Evolutionary conservation across 2,888 invertebrate species (phyloP).

Genomic region (Notocelia uddmanniana): DNA sequence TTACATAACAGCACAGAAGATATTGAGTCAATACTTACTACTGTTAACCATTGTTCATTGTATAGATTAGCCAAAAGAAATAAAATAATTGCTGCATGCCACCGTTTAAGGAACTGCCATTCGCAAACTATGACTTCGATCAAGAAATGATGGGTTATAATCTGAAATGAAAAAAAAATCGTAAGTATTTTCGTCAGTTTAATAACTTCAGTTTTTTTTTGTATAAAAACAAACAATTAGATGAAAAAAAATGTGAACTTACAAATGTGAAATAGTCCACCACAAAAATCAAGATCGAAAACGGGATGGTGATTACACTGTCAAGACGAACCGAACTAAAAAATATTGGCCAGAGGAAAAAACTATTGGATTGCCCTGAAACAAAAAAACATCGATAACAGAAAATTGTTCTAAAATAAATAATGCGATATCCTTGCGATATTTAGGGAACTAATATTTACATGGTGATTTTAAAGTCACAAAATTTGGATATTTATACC

Average conservation of each 20-base stretch:
- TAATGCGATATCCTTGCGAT: too few species aligned
- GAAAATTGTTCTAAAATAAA: too few species aligned
- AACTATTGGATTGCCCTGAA: not conserved
- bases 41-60: not conserved
- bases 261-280: slow-evolving; percentile 29
- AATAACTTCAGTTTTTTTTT: not conserved
- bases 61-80: not conserved
- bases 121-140: slow-evolving; percentile 29
- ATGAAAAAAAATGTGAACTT: not conserved
- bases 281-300: not conserved
- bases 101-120: slow-evolving; percentile 19
- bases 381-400: not conserved
- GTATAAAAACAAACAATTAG: not conserved
- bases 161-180: slow-evolving; percentile 3
- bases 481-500: too few species aligned
- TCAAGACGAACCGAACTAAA: slow-evolving; percentile 14
- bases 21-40: not conserved
- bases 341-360: slow-evolving; percentile 25
- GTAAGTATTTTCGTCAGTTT: not conserved
- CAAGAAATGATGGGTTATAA: slow-evolving; percentile 18
- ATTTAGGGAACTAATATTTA: too few species aligned
- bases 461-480: not conserved
- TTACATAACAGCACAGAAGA: not conserved
- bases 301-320: slow-evolving; percentile 2
- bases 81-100: slow-evolving; percentile 19